These are phyloP conservation scores for Alentia gelatinosa DNA, from an alignment of 2,888 invertebrate species.

Conservation along the genomic window DNA sequence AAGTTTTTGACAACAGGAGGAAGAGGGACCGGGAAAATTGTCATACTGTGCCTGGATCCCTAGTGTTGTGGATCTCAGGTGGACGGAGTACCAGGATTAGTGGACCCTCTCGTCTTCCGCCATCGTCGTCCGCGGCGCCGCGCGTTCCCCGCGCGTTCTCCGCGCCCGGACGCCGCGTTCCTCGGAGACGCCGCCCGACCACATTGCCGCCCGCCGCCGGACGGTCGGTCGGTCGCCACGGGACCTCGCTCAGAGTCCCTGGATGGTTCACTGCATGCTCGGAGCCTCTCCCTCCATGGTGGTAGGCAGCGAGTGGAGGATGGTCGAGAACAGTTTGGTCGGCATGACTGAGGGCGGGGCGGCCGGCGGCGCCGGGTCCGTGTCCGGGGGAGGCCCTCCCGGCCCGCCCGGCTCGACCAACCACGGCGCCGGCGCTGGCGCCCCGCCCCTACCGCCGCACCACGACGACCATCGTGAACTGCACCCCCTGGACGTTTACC, in stretches of 20 bases:
- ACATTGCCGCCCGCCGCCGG: no score
- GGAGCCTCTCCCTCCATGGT: slow-evolving; percentile 30
- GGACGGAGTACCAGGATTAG: no score
- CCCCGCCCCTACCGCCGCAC: neutral
- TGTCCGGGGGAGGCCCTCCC: neutral
- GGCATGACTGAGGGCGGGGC: neutral
- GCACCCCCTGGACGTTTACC: slow-evolving; percentile 13
- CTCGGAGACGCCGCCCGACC: no score
- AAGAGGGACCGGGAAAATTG: no score
- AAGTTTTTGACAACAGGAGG: no score
- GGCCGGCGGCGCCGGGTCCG: neutral
- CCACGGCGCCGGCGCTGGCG: neutral
- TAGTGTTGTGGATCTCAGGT: no score
- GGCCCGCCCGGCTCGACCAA: neutral
- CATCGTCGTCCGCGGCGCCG: no score
- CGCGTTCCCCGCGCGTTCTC: no score
- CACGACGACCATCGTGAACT: neutral
- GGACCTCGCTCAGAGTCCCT: neutral
- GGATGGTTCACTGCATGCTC: slow-evolving; percentile 31
- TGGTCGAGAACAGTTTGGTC: slow-evolving; percentile 8
- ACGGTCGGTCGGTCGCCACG: no score
- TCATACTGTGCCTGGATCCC: no score
- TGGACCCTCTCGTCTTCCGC: no score
- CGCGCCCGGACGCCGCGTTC: no score
- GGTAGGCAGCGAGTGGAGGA: slow-evolving; percentile 47